Conservation (phyloP, 2,797 vertebrate genomes). For the Setipinna tenuifilis region DNA sequence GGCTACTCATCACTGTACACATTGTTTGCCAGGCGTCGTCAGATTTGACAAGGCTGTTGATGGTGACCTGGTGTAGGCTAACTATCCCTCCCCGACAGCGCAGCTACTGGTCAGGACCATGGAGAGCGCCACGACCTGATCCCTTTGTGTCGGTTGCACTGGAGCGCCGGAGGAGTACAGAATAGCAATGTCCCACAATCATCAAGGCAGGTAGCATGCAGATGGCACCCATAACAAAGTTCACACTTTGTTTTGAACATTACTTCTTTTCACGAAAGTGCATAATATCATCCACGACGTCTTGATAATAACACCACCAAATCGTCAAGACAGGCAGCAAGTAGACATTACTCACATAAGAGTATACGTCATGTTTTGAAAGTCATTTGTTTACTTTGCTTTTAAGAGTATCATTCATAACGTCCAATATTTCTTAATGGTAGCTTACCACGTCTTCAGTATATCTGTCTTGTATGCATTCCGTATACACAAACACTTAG, state of each 20-base stretch:
- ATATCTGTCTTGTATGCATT: neutral
- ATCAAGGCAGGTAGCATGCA: neutral
- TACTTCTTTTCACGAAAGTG: neutral
- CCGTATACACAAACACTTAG: neutral
- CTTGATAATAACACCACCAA: neutral
- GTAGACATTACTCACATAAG: no score
- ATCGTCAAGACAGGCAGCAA: no score
- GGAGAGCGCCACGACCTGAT: neutral
- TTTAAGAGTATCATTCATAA: neutral
- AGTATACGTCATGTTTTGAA: no score
- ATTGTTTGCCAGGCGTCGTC: neutral
- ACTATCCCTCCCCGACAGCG: neutral
- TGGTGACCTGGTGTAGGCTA: neutral
- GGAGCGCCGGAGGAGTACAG: neutral
- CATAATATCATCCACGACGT: neutral
- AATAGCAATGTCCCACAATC: neutral
- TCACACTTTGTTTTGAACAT: neutral
- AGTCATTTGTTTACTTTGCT: no score
- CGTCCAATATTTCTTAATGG: neutral
- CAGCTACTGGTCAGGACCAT: neutral
- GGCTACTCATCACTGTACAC: neutral
- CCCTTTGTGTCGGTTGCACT: neutral
- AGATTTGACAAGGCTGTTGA: neutral
- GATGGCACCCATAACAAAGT: neutral
- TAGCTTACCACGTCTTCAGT: neutral